These are phyloP conservation scores for Rhyacichthys aspro DNA, from an alignment of 2,797 vertebrate species.

Conservation along the genomic window DNA sequence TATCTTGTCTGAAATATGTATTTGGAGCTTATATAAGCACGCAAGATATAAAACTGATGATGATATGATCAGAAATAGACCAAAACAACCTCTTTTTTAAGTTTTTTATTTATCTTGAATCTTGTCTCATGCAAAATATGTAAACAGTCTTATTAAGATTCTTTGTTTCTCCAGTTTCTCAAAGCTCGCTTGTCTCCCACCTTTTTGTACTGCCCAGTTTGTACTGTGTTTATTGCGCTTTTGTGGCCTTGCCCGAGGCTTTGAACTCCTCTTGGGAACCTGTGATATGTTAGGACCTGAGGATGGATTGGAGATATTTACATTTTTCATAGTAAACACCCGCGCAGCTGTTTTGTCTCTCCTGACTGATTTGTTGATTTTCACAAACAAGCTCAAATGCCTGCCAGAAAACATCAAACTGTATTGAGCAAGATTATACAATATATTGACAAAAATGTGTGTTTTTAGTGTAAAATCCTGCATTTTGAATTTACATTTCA, in stretches of 20 bases:
- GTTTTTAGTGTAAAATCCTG: too few species aligned
- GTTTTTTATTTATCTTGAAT: not conserved
- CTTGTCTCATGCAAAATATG: not conserved
- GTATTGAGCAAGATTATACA: too few species aligned
- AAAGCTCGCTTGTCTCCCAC: slow-evolving; percentile 14
- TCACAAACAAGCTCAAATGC: not conserved
- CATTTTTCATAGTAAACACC: slow-evolving; percentile 20
- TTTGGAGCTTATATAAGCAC: too few species aligned
- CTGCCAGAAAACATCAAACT: too few species aligned
- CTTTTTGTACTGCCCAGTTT: not conserved
- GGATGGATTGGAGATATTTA: slow-evolving; percentile 34
- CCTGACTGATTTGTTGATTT: slow-evolving; percentile 12
- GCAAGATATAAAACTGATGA: too few species aligned
- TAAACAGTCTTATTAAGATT: not conserved
- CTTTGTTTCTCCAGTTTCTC: not conserved
- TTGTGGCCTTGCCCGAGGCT: slow-evolving; percentile 40
- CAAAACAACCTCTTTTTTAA: too few species aligned
- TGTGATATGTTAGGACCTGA: slow-evolving; percentile 20
- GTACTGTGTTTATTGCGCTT: not conserved
- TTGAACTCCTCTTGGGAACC: slow-evolving; percentile 36
- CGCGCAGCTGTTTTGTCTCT: slow-evolving; percentile 27
- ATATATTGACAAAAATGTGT: too few species aligned
- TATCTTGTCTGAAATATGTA: not conserved
- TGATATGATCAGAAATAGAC: too few species aligned
- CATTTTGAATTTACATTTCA: too few species aligned